A percentile compares a stretch with the other conserved stretches of the same genome.
These are phyloP conservation scores for Nothocercus julius DNA, from an alignment of 2,113 vertebrate species.

Conservation along the genomic window DNA sequence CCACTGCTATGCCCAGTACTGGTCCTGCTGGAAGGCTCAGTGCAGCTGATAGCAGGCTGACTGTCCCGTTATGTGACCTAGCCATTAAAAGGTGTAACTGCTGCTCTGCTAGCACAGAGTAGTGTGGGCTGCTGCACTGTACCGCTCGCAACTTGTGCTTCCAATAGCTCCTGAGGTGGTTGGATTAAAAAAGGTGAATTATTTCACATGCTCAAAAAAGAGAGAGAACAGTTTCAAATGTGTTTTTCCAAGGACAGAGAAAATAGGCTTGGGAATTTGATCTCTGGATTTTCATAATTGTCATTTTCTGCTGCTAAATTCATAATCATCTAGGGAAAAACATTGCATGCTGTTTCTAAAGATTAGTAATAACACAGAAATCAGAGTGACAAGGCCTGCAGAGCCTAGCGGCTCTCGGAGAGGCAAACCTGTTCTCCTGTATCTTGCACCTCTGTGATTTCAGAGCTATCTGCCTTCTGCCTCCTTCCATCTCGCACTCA, in stretches of 20 bases:
- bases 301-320: background rate
- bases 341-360: background rate
- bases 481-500: background rate
- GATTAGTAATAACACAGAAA: background rate
- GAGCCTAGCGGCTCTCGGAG: background rate
- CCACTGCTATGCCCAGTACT: slow-evolving; percentile 38
- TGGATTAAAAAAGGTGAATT: background rate
- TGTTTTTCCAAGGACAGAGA: background rate
- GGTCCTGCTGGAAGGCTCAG: slow-evolving; percentile 23
- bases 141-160: background rate
- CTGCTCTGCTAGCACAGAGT: accelerated
- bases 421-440: background rate
- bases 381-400: background rate
- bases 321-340: background rate
- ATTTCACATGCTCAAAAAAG: background rate
- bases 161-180: background rate
- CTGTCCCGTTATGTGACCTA: background rate
- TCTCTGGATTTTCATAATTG: background rate
- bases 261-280: background rate
- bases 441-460: background rate
- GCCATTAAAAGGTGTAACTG: background rate
- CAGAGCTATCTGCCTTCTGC: background rate
- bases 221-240: background rate
- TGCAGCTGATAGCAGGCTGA: background rate
- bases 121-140: background rate